Base-by-base conservation (phyloP, 2,797 vertebrate species). In the Falco novaeseelandiae region DNA sequence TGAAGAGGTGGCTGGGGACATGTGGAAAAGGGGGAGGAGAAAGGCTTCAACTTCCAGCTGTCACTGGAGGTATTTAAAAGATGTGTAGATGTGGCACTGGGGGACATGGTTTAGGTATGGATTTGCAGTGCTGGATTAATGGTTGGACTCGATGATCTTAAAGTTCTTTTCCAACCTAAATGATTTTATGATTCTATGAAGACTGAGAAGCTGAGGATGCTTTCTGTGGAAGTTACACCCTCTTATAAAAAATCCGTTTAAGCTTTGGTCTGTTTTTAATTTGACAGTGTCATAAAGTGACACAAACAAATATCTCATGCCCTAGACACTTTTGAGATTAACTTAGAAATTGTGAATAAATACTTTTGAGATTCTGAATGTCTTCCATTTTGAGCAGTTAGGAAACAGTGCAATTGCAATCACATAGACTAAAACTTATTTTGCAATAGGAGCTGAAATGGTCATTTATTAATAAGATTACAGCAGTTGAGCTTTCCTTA, bases 311-410 rank as follows among this genome's bases (percentile, higher is more conserved):
- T 19, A 22, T 8, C 40, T 32, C 26, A 9, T 9, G 29, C 17
- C 29, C 34, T 55, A 14, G 30, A 62, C 69, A n/a, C 27, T 69
- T n/a, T 69, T n/a, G 42, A 49, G 49, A 11, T 49, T 36, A 55
- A 36, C 14, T 55, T 57, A 12, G 23, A 62, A 29, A 26, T 62
- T 2, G 10, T 26, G 25, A 59, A 20, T 27, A 77, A 83, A 63
- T 61, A 14, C 30, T 66, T 38, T 14, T 9, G 42, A 2, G 4
- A 18, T 61, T 55, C 25, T n/a, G 5, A 2, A 1, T 4, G 3
- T 54, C 17, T 34, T 48, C 29, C 16, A 14, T 26, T 69, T 26
- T 20, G 46, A 44, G 51, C 22, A 7, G 21, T 48, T 25, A 27
- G 42, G 66, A 58, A 66, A 27, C 20, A 6, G 21, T 14, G 58